Base-by-base conservation (phyloP, 2,113 vertebrate genomes). In the Notechis scutatus region DNA sequence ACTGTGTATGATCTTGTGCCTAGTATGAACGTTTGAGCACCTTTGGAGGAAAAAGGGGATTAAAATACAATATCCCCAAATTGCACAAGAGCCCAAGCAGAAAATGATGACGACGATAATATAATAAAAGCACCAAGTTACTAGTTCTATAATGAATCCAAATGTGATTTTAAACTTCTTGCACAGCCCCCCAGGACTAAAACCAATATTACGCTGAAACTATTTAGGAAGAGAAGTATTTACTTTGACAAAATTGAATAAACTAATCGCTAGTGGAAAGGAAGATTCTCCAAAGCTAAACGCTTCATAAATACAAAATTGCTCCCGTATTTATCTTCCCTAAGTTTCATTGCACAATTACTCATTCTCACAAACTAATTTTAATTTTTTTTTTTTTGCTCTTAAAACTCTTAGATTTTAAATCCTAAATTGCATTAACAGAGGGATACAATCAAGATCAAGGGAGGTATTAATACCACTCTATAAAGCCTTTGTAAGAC, bases 291-390 rank as follows among this genome's bases (percentile, higher is more conserved):
- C 5, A 47, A 34, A 12, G 92, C 42, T 90, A 92, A 93, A 91
- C 59, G 29, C 59, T 91, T 93, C 87, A 5, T 59, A 20, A 24
- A 47, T 11, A 87, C 18, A 93, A 74, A n/a, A 42, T 89, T 91
- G 87, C 50, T 95, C 93, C 95, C 56, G 12, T 89, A 64, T 59
- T 90, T 94, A 88, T 87, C 85, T 45, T 24, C 56, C 89, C 87
- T 85, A 69, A 92, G 50, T 34, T 26, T 23, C 88, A 86, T 95
- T 94, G 88, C 90, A 94, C 86, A 92, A 0, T 91, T 42, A 24
- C 39, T 91, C 85, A 89, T 92, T n/a, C 26, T 94, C 92, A 64
- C 0, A 52, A 94, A 59, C 8, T 81, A 93, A 21, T 59, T 57
- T 1, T 57, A 23, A 7, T 59, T 2, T 42, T 2, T 55, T 3